Evolutionary conservation across 2,888 invertebrate species (phyloP).

Genomic region (Nymphalis c-album): DNA sequence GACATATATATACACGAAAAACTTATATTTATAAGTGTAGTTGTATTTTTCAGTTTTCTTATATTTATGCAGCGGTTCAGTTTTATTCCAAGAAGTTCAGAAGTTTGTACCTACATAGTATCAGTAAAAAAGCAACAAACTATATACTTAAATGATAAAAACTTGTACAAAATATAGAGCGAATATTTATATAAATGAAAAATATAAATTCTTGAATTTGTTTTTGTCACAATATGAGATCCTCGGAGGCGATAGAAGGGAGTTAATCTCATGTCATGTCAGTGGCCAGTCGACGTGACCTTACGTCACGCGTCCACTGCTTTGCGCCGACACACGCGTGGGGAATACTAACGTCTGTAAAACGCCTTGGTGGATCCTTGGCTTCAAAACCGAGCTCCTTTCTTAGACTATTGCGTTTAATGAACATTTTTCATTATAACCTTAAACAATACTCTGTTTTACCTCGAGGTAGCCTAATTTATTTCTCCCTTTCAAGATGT

Average conservation of each 20-base stretch:
- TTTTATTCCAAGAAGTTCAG: too few relatives aligned
- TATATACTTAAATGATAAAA: too few relatives aligned
- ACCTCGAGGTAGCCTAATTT: constrained; percentile 21
- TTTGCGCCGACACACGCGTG: constrained; percentile 65
- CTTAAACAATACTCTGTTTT: constrained; percentile 36
- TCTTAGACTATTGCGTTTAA: constrained; percentile 72
- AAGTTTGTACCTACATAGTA: too few relatives aligned
- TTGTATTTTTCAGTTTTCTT: too few relatives aligned
- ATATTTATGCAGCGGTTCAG: too few relatives aligned
- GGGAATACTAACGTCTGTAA: constrained; percentile 77
- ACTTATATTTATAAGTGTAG: too few relatives aligned
- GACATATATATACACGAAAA: too few relatives aligned
- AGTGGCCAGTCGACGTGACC: constrained; percentile 73
- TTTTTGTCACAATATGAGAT: constrained; percentile 14
- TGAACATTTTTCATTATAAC: constrained; percentile 46
- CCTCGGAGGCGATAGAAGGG: constrained; percentile 43
- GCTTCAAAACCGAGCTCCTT: constrained; percentile 81
- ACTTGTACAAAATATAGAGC: too few relatives aligned
- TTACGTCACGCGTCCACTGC: constrained; percentile 76
- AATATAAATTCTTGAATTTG: too few relatives aligned
- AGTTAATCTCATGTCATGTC: constrained; percentile 73
- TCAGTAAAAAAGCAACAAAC: too few relatives aligned
- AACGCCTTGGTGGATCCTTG: constrained; percentile 80
- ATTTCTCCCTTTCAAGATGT: neutral
- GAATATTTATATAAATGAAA: neutral